Evolutionary conservation across 2,888 invertebrate genomes (phyloP), one percentile per base, ranked within the genome.

Genomic region (Rhynchonema sp.): DNA sequence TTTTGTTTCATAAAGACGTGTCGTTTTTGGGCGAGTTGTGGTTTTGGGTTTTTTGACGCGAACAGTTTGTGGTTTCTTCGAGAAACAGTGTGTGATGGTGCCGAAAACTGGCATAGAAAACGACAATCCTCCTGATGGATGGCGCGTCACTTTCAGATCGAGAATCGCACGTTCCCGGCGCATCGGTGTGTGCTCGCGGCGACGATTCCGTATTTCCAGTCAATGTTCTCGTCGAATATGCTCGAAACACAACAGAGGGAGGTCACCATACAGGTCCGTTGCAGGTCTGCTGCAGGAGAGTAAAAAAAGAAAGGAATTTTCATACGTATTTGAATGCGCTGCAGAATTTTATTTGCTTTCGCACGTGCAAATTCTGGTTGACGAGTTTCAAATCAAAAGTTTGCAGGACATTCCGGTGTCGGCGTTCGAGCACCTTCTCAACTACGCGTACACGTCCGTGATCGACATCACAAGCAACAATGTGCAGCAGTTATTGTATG

Each of bases 191-290:
- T 78, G 38, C 66, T 78, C 56, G 75, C 77, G 0, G 74, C 75
- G 55, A 66, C 72, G 23, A 76, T 76, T 64, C 72, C 73, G 23
- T 78, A 78, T 63, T 78, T 78, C 65, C 67, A 71, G 28, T 72
- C 74, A 46, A 77, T 78, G 77, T 78, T 78, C 65, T 69, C 70
- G 27, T 73, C 73, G 1, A 70, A 74, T 60, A 73, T 77, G 74
- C 46, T 61, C 1, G 68, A 68, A 60, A 63, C 64, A 55, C 62
- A 59, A 25, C 63, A 65, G 60, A 26, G 60, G 27, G 60, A 56
- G 3, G 64, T 66, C 23, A 56, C 57, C 54, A 49, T 66, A 9
- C 60, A 63, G 49, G 38, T 38, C 38, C 9, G 38, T 38, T 38
- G 6, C 9, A 38, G 38, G 38, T 38, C 17, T 52, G 25, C 17